Evolutionary conservation across 2,797 vertebrate genomes (phyloP).

Genomic region (Decapterus maruadsi): DNA sequence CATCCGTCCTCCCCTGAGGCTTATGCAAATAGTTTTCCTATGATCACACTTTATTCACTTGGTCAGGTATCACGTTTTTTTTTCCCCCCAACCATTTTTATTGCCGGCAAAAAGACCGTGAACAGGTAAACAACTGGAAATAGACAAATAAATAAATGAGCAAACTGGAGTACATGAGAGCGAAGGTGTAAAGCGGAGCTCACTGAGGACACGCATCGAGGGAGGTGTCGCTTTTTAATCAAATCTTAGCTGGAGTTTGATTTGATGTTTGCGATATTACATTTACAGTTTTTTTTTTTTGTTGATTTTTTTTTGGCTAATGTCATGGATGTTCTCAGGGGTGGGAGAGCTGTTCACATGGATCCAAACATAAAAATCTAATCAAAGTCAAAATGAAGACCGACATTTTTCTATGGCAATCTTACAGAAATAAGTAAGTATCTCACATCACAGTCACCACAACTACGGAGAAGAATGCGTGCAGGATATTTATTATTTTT

Average conservation of each 20-base stretch:
- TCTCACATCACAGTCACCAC: neutral
- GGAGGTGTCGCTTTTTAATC: constrained; percentile 64
- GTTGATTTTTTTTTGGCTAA: constrained; percentile 20
- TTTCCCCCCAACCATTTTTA: constrained; percentile 1
- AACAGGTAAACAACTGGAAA: constrained; percentile 39
- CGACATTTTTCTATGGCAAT: neutral
- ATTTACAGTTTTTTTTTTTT: constrained; percentile 37
- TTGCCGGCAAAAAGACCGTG: constrained; percentile 29
- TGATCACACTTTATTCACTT: constrained; percentile 37
- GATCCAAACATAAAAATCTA: constrained; percentile 19
- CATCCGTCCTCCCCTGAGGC: constrained; percentile 32
- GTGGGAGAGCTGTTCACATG: constrained; percentile 5
- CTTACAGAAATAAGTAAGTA: neutral
- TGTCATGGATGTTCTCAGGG: constrained; percentile 29
- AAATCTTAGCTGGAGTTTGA: constrained; percentile 71
- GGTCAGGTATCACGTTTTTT: constrained; percentile 28
- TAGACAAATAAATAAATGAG: neutral
- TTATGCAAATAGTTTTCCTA: constrained; percentile 64
- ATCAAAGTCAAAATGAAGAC: constrained; percentile 22
- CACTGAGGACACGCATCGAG: constrained; percentile 28
- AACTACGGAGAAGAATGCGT: neutral
- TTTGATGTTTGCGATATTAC: constrained; percentile 65
- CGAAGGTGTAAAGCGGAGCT: too few species aligned
- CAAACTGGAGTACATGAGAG: neutral
- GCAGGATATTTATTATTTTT: neutral